Evolutionary conservation across 2,113 vertebrate species (phyloP).

Genomic region (Pteronura brasiliensis): DNA sequence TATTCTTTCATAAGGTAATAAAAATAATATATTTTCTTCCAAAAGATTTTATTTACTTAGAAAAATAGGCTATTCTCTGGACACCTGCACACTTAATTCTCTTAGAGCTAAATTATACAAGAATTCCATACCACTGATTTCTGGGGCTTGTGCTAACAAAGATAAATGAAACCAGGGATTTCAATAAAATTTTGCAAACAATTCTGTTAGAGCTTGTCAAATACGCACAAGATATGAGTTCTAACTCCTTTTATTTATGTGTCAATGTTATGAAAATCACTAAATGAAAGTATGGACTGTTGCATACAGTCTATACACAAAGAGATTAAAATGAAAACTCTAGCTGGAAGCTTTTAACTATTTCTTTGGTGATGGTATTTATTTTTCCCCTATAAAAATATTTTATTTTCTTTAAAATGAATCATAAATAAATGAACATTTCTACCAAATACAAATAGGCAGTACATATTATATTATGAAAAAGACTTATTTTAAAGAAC

Average conservation of each 20-base stretch:
- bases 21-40: constrained; percentile 68
- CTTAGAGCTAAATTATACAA: constrained; percentile 77
- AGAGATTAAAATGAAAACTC: constrained; percentile 69
- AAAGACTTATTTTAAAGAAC: background rate
- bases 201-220: constrained; percentile 82
- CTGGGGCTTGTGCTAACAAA: constrained; percentile 82
- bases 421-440: background rate
- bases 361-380: constrained; percentile 60
- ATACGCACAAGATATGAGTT: constrained; percentile 70
- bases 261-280: constrained; percentile 76
- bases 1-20: constrained; percentile 67
- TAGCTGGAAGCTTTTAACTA: constrained; percentile 68
- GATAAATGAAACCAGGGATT: constrained; percentile 82
- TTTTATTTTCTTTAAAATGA: constrained; percentile 22
- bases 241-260: constrained; percentile 79
- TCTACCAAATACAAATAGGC: background rate
- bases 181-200: constrained; percentile 86
- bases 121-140: constrained; percentile 78
- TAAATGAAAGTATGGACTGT: constrained; percentile 62
- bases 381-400: background rate
- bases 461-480: background rate
- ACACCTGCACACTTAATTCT: constrained; percentile 76
- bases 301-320: constrained; percentile 58
- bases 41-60: constrained; percentile 72
- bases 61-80: constrained; percentile 73